Base-by-base conservation (phyloP, 2,888 invertebrate species). In the Galeruca laticollis region DNA sequence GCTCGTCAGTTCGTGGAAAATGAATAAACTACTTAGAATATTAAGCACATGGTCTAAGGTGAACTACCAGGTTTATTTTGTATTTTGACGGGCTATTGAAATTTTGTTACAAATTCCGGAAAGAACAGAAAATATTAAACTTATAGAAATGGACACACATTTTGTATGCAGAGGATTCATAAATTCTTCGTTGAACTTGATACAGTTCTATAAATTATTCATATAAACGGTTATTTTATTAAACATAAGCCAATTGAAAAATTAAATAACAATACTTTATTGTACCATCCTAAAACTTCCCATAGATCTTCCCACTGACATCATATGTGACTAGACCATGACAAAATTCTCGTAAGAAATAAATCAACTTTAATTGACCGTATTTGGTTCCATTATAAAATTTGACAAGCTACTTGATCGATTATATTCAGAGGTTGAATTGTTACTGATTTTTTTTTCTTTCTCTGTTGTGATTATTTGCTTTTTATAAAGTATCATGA, bases 301-400 rank as follows among this genome's bases (percentile, higher is more conserved):
- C 35, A 57, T 57, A 57, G 35, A 57, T 57, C 56, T 57, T 57
- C 56, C 56, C 35, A 57, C 18, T 35, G 56, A 35, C 56, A 57
- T 57, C 35, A 57, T 18, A 21, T 57, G 35, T 43, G 63, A 69
- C 66, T 57, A 54, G 31, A 13, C 10, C 60, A 52, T 49, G 60
- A 72, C 72, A 67, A 70, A 67, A 67, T 52, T 47, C 51, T 60
- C 54, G 52, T 62, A 51, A 71, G 70, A 73, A 76, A 77, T 77
- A 75, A 75, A 78, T 78, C 77, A 77, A 78, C 74, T 78, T 76
- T 78, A 77, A 78, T 77, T 76, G 75, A 75, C 49, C 72, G 60
- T 67, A 75, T 71, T 73, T 76, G 73, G 73, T 75, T 72, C 71
- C 65, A 75, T 74, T 74, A 77, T 71, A 73, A 65, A 69, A 72